A percentile compares a stretch with the other conserved stretches of the same genome.
These are phyloP conservation scores for Threskiornis aethiopicus DNA, from an alignment of 2,797 vertebrate genomes.

Conservation along the genomic window DNA sequence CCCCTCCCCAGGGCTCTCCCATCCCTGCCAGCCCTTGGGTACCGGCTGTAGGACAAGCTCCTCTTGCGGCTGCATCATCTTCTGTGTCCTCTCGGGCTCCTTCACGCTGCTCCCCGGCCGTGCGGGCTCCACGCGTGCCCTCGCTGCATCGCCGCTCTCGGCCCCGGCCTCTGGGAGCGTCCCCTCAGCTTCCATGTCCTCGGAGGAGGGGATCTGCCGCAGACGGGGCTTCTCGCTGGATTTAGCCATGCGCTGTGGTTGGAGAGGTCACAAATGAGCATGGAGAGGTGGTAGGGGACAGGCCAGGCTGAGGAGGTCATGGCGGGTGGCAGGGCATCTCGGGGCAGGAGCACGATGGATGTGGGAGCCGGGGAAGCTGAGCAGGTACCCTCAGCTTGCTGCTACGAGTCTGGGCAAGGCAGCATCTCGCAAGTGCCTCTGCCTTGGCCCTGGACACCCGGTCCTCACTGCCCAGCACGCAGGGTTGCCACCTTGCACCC, in stretches of 20 bases:
- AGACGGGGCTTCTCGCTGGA: constrained; percentile 91
- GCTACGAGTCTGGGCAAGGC: not conserved
- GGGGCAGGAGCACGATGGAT: not conserved
- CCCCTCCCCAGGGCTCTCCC: not conserved
- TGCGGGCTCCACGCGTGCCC: not conserved
- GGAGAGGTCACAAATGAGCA: not conserved
- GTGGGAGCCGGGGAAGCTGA: not conserved
- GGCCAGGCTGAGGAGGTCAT: not conserved
- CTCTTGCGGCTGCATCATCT: constrained; percentile 60
- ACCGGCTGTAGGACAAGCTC: constrained; percentile 67
- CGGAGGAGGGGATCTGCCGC: constrained; percentile 90
- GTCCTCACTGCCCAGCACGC: not conserved
- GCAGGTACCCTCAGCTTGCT: not conserved
- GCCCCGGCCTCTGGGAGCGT: not conserved
- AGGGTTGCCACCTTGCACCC: not conserved
- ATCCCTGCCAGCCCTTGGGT: not conserved
- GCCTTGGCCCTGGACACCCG: not conserved
- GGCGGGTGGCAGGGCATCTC: not conserved
- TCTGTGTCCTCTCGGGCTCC: constrained; percentile 46
- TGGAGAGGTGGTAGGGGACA: not conserved
- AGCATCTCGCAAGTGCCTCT: not conserved
- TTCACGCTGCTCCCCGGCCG: constrained; percentile 44
- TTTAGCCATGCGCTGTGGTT: constrained; percentile 80
- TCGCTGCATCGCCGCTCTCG: not conserved
- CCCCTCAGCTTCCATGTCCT: constrained; percentile 86